A percentile compares a stretch with the other conserved stretches of the same genome.
Conservation (phyloP, 2,888 invertebrate species). For the Celastrina argiolus region DNA sequence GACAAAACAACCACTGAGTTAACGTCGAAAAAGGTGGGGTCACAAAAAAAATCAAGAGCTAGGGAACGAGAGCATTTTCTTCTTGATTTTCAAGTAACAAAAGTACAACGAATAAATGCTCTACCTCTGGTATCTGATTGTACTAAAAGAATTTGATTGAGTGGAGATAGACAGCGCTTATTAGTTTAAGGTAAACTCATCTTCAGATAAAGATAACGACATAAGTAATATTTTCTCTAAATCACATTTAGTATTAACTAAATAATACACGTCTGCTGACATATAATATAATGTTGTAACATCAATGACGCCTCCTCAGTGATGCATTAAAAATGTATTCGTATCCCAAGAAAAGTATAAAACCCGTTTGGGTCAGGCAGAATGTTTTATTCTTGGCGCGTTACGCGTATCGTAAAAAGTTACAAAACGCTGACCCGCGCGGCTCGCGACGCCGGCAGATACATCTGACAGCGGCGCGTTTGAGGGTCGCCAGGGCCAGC, state of each 20-base stretch:
- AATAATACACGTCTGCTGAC: not conserved
- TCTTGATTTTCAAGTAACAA: no score
- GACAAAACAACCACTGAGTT: no score
- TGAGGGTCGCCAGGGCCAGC: constrained; percentile 30
- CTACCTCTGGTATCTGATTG: no score
- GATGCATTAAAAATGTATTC: not conserved
- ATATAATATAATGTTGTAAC: not conserved
- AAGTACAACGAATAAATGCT: no score
- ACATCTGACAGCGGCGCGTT: constrained; percentile 41
- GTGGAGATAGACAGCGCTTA: no score
- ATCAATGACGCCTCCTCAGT: not conserved
- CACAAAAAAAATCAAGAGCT: no score
- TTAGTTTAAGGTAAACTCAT: no score
- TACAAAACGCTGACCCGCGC: constrained; percentile 37
- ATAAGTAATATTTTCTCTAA: no score
- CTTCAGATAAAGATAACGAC: no score
- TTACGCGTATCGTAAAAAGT: constrained; percentile 30
- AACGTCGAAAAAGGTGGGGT: no score
- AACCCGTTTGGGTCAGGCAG: constrained; percentile 5
- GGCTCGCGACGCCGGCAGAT: constrained; percentile 39
- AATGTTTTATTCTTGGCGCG: constrained; percentile 29
- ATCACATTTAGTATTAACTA: not conserved
- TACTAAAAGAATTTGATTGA: no score
- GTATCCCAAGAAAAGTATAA: not conserved
- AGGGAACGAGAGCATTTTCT: no score